phyloP scores from a whole-genome alignment of 2,113 vertebrate genomes.

The Podiceps cristatus region DNA sequence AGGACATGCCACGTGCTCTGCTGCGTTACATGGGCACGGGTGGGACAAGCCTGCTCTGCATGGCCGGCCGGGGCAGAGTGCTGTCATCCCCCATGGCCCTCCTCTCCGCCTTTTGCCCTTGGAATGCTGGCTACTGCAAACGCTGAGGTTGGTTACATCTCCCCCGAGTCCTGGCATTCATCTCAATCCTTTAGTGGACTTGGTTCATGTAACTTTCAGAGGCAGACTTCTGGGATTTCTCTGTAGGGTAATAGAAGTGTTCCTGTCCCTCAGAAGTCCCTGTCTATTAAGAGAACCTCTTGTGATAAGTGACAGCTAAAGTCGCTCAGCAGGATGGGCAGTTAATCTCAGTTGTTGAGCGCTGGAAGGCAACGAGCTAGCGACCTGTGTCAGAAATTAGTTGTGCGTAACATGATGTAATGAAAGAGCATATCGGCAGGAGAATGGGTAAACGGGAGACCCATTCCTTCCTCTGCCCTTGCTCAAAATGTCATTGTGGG shows the following conservation, averaged over 20 bases:
- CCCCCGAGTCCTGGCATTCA: not conserved
- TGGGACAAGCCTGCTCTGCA: not conserved
- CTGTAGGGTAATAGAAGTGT: not conserved
- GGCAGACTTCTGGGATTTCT: not conserved
- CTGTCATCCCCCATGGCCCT: not conserved
- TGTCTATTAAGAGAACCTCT: not conserved
- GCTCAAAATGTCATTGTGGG: not conserved
- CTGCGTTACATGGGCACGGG: not conserved
- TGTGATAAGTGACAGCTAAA: not conserved
- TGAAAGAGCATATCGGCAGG: not conserved
- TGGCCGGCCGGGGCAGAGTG: accelerated
- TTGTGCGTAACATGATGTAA: not conserved
- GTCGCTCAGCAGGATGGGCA: not conserved
- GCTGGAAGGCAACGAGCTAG: not conserved
- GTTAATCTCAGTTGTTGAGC: not conserved
- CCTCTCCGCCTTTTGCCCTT: not conserved
- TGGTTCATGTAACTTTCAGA: not conserved
- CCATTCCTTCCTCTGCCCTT: not conserved
- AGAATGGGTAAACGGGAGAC: not conserved
- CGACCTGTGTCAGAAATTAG: conserved; percentile 5
- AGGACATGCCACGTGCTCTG: not conserved
- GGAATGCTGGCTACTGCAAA: not conserved
- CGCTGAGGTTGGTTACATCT: accelerated
- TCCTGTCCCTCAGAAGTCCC: not conserved
- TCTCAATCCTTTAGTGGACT: not conserved